Evolutionary conservation across 2,888 invertebrate genomes (phyloP), one percentile per base, ranked within the genome.

Genomic region (Pammene fasciana): DNA sequence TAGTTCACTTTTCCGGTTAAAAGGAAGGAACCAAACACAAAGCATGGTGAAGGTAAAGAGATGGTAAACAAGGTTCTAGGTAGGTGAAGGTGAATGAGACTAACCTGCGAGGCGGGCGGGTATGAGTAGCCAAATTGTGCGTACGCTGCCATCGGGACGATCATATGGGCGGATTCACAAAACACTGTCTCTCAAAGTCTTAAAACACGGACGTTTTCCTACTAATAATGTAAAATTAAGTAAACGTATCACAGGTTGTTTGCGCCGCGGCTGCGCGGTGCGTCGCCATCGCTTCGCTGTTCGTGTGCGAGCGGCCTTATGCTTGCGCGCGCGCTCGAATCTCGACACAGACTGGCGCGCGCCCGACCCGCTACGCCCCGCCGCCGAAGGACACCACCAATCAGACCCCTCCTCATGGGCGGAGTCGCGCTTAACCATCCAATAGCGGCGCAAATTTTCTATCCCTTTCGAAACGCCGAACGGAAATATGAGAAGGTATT

Each of bases 121-220:
- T 97, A 97, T 83, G 96, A 95, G 92, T 97, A 97, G 94, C 97
- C 97, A 93, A 97, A 97, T 93, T 97, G 97, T 87, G 97, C 95
- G 93, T 97, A 97, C 82, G 97, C 96, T 89, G 97, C 93, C 93
- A 93, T 93, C 81, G 92, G 92, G 90, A 92, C 90, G 92, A 92
- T 92, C 92, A 92, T 92, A 90, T 86, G 92, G 91, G 87, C 91
- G 92, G 92, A 86, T 92, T 90, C 89, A 90, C 92, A 87, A 82
- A 86, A 85, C 89, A 91, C 91, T 92, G 90, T 90, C 90, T 90
- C 86, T 90, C 86, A 81, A 91, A 90, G 91, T 91, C 87, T 87
- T 84, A 77, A 78, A 74, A 75, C 87, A 88, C 89, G 90, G 87
- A 89, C 87, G 85, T 83, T 80, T 82, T 77, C 84, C 78, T 87